Evolutionary conservation across 2,113 vertebrate species (phyloP).

Genomic region (Cheilinus undulatus): DNA sequence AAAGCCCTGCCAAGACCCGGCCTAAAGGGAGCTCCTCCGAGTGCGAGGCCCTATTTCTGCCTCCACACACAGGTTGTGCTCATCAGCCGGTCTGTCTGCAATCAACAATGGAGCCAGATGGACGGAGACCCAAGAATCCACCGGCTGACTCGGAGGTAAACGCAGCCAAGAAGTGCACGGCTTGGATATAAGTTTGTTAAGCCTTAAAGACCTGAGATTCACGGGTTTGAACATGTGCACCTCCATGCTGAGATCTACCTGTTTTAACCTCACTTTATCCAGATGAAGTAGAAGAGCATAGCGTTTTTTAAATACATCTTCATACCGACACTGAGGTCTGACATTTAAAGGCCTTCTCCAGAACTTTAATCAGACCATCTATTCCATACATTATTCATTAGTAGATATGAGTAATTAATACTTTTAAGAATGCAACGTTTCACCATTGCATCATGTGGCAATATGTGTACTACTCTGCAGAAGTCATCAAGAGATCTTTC

Average conservation of each 20-base stretch:
- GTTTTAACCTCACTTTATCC: constrained; percentile 20
- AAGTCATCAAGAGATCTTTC: not conserved
- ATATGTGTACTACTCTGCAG: not conserved
- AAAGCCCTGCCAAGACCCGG: constrained; percentile 70
- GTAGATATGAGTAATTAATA: not conserved
- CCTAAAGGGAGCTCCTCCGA: constrained; percentile 65
- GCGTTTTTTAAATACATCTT: no score
- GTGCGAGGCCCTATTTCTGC: constrained; percentile 64
- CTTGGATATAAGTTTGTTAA: constrained; percentile 65
- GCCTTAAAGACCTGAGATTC: constrained; percentile 26
- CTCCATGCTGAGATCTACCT: constrained; percentile 6
- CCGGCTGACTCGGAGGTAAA: constrained; percentile 46
- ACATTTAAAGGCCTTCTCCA: not conserved
- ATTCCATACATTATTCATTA: not conserved
- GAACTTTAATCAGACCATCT: constrained; percentile 3
- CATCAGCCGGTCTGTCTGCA: constrained; percentile 74
- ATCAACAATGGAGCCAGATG: constrained; percentile 75
- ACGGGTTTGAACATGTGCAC: constrained; percentile 36
- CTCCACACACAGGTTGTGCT: constrained; percentile 55
- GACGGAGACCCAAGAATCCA: constrained; percentile 55
- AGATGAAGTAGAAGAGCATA: not conserved
- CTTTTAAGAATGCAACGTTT: not conserved
- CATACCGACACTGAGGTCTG: no score
- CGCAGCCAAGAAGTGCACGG: constrained; percentile 49
- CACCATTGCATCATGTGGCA: not conserved